A percentile compares a stretch with the other conserved stretches of the same genome.
Evolutionary conservation across 2,113 vertebrate genomes (phyloP).

Genomic region (Antigone vipio): DNA sequence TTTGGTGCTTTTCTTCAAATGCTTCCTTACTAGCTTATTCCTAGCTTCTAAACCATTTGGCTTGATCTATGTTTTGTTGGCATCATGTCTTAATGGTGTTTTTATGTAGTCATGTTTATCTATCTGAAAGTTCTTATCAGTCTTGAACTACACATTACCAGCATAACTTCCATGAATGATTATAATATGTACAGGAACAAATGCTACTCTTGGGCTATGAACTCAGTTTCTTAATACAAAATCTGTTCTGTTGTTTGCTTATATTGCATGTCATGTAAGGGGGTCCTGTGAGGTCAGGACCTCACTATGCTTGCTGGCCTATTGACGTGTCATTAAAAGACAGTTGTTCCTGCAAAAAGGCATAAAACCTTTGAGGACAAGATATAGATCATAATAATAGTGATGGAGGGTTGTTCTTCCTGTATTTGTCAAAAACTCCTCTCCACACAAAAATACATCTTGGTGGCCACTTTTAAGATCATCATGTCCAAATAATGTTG

Average conservation of each 20-base stretch:
- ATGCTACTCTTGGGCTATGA: not conserved
- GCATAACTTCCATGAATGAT: not conserved
- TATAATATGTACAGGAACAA: not conserved
- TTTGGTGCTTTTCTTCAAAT: not conserved
- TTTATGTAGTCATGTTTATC: not conserved
- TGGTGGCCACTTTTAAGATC: not conserved
- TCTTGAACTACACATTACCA: not conserved
- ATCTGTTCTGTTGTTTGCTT: not conserved
- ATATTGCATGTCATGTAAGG: accelerated
- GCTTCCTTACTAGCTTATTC: not conserved
- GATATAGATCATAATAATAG: not conserved
- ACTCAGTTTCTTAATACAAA: not conserved
- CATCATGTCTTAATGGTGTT: not conserved
- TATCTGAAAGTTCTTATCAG: not conserved
- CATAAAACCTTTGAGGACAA: not conserved
- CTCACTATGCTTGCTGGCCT: not conserved
- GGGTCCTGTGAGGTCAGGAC: not conserved
- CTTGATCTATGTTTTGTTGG: not conserved
- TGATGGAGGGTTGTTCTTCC: not conserved
- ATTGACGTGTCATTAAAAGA: not conserved
- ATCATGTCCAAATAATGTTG: not conserved
- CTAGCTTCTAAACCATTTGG: not conserved
- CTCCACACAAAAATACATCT: not conserved
- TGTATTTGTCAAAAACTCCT: not conserved
- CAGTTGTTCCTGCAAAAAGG: not conserved